Conservation (phyloP, 1,140 invertebrate species). For the Listronotus oregonensis region DNA sequence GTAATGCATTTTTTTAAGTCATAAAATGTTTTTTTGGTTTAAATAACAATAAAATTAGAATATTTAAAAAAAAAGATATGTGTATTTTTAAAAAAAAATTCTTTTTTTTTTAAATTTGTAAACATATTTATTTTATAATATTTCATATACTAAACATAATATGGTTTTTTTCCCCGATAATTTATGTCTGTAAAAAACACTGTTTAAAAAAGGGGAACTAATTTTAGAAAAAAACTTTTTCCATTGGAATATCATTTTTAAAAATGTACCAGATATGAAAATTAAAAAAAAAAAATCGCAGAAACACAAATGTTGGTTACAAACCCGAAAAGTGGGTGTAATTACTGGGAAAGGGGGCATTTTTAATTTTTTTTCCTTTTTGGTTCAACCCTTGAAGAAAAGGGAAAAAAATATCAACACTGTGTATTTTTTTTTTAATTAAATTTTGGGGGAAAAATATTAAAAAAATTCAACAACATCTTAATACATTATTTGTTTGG, state of each 20-base stretch:
- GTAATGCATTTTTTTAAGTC: constrained; percentile 58
- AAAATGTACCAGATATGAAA: constrained; percentile 98
- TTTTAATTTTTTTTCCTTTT: too few species aligned
- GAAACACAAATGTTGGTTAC: constrained; percentile 98
- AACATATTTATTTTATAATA: neutral
- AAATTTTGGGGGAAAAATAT: too few species aligned
- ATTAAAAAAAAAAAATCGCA: constrained; percentile 92
- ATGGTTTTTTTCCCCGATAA: constrained; percentile 69
- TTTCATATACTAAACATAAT: neutral
- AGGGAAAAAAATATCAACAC: too few species aligned
- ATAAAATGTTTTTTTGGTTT: too few species aligned
- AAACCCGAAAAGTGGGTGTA: constrained; percentile 99
- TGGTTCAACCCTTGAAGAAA: too few species aligned
- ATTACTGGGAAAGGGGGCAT: constrained; percentile 90
- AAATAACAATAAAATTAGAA: neutral
- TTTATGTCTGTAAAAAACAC: constrained; percentile 99
- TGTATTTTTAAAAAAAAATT: neutral
- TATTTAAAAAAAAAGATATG: neutral
- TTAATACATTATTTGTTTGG: too few species aligned
- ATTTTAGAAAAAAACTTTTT: constrained; percentile 82
- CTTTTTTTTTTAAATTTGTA: neutral
- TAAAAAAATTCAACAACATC: too few species aligned
- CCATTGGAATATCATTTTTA: constrained; percentile 82
- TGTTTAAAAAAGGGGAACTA: constrained; percentile 97
- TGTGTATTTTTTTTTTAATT: too few species aligned